Evolutionary conservation across 2,888 invertebrate species (phyloP).

Genomic region (Drosophila fulvimacula): DNA sequence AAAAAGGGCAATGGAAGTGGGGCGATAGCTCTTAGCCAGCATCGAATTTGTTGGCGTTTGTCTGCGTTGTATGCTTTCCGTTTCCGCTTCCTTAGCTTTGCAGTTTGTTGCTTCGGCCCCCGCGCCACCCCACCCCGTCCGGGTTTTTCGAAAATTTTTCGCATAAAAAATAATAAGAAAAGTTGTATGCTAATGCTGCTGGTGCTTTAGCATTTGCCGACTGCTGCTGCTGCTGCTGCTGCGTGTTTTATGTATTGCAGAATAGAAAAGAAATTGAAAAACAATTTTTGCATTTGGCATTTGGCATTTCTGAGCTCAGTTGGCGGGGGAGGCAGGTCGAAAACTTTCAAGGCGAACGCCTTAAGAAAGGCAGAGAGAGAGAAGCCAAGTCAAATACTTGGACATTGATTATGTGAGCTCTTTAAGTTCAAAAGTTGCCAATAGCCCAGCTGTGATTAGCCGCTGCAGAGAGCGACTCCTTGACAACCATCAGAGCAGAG

Average conservation of each 20-base stretch:
- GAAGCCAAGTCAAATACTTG: constrained; percentile 63
- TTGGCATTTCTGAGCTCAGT: constrained; percentile 53
- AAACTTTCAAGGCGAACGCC: constrained; percentile 39
- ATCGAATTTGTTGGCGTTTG: constrained; percentile 71
- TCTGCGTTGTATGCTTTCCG: constrained; percentile 78
- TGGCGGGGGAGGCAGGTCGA: neutral
- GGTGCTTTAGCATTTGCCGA: constrained; percentile 7
- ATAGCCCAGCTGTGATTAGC: constrained; percentile 48
- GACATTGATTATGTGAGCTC: constrained; percentile 54
- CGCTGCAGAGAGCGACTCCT: constrained; percentile 26
- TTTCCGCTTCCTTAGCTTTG: constrained; percentile 79
- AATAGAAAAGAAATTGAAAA: constrained; percentile 75
- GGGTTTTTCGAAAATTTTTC: constrained; percentile 64
- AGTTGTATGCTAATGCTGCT: constrained; percentile 75
- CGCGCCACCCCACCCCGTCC: constrained; percentile 8
- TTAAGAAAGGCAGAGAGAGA: constrained; percentile 10
- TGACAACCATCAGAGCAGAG: constrained; percentile 18
- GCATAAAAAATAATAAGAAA: constrained; percentile 80
- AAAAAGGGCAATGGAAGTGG: constrained; percentile 40
- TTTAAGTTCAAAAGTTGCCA: constrained; percentile 50
- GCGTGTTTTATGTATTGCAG: constrained; percentile 58
- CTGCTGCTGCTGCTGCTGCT: constrained; percentile 26
- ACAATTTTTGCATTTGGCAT: constrained; percentile 74
- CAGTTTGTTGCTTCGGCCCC: constrained; percentile 60
- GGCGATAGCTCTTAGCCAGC: constrained; percentile 50